Evolutionary conservation across 2,113 vertebrate species (phyloP), one percentile per base, ranked within the genome.

Genomic region (Arenaria interpres): DNA sequence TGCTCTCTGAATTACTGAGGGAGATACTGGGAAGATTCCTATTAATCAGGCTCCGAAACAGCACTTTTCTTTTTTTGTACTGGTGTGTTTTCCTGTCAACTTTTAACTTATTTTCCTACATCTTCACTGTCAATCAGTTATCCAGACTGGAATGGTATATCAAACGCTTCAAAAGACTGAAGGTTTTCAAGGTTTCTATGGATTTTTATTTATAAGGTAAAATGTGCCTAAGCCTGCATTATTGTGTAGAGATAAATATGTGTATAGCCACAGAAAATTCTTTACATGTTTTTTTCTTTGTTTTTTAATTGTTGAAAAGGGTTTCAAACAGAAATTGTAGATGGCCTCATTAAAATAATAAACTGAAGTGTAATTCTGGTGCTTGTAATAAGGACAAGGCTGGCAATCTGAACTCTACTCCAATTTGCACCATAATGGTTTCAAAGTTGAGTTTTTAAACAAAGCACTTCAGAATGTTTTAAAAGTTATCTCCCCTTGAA

Each of bases 41-140:
- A 80, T 92, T 95, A 88, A 94, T 81, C 85, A 93, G 24, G 13
- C 69, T 88, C 53, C 57, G 86, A 91, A 89, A 4, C 56, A 78
- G 28, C 32, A 67, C 30, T 68, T 91, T 41, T 21, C 8, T 71
- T 88, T 53, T 53, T 89, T 90, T 54, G 19, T 83, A 20, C 12
- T 89, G 19, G 9, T 57, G 24, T 87, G 30, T 7, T 85, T 82
- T 81, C 30, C 32, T 89, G 20, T 76, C n/a, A 64, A 46, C 13
- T 83, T 88, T 6, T 80, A 71, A 68, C 25, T 88, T 85, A 59
- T 83, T 85, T 91, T 88, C 14, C 37, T 75, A 3, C 5, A 35
- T 25, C 37, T 56, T 69, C 48, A 53, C 45, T 67, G 24, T 27
- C 1, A 2, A 33, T 57, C 71, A 46, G 10, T 77, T 77, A 43